phyloP scores from a whole-genome alignment of 2,113 vertebrate species.

The Columbina picui region DNA sequence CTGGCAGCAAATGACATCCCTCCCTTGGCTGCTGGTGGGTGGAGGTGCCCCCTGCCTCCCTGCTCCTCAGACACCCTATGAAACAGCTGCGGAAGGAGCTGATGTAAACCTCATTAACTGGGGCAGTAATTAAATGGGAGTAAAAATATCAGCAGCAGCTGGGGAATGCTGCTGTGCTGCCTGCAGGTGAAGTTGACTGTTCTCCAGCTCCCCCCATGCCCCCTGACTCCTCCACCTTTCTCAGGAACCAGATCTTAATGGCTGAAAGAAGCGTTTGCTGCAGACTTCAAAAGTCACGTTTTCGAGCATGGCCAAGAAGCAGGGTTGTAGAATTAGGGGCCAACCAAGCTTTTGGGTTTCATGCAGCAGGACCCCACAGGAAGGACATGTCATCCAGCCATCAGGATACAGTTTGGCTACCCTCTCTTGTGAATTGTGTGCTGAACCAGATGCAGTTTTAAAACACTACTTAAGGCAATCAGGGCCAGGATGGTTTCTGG shows the following conservation, averaged over 20 bases:
- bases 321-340: neutral
- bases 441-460: conserved; percentile 9
- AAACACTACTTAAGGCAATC: neutral
- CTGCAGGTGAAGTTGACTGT: neutral
- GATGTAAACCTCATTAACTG: neutral
- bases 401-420: neutral
- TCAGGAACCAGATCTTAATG: neutral
- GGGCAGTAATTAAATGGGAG: neutral
- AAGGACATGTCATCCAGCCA: conserved; percentile 17
- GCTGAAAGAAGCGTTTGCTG: neutral
- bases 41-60: neutral
- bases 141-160: neutral
- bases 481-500: neutral
- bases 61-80: neutral
- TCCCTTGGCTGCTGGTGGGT: neutral
- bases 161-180: neutral
- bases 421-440: neutral
- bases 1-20: neutral
- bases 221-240: neutral
- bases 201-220: rapidly evolving
- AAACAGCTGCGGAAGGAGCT: neutral
- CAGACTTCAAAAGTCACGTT: neutral
- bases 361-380: neutral
- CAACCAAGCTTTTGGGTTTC: neutral
- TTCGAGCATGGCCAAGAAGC: neutral